phyloP scores from a whole-genome alignment of 2,888 invertebrate species.

The Campopleginae sp. region DNA sequence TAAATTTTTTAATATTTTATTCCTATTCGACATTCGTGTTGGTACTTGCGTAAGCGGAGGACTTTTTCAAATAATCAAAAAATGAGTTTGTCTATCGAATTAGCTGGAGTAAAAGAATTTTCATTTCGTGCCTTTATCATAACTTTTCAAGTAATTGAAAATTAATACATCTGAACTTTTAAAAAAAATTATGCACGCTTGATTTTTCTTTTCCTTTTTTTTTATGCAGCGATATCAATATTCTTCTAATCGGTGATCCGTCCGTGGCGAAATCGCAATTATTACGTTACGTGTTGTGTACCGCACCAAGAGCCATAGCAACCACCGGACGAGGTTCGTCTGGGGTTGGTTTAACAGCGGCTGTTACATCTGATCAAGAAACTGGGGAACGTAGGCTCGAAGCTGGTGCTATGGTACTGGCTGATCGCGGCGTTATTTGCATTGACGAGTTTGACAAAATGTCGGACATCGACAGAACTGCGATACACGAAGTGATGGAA shows the following conservation, averaged over 20 bases:
- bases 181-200: not conserved
- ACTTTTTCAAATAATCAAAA: not conserved
- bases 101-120: not conserved
- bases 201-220: not conserved
- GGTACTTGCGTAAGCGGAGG: not conserved
- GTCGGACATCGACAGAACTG: constrained; percentile 99
- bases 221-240: constrained; percentile 90
- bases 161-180: not conserved
- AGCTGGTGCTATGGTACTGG: constrained; percentile 99
- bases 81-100: not conserved
- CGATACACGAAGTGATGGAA: constrained; percentile 99
- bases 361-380: constrained; percentile 98
- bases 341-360: constrained; percentile 99
- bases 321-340: constrained; percentile 99
- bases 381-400: constrained; percentile 95
- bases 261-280: constrained; percentile 99
- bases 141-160: not conserved
- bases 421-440: constrained; percentile 98
- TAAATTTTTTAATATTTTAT: not conserved
- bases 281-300: constrained; percentile 95
- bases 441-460: constrained; percentile 99
- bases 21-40: not conserved
- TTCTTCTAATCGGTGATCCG: constrained; percentile 98
- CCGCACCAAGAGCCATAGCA: constrained; percentile 97
- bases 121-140: not conserved